Base-by-base conservation (phyloP, 2,888 invertebrate genomes). In the Drosophila cognata region DNA sequence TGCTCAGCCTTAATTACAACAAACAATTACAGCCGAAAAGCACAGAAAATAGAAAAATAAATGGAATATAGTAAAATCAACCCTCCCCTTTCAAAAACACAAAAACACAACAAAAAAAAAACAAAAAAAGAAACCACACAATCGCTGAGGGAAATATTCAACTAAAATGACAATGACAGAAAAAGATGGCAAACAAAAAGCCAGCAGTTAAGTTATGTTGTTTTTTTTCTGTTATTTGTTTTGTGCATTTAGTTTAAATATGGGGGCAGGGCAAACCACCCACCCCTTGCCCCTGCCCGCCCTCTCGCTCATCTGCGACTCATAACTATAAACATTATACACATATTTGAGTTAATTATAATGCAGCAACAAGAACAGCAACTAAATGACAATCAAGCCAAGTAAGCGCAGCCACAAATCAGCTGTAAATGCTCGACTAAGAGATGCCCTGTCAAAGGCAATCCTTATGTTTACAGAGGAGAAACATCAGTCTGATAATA, bases 321-420 rank as follows among this genome's bases (percentile, higher is more conserved):
- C 89, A 82, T 78, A 88, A 79, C 81, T 72, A 86, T 83, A 76
- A 86, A 88, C 90, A 88, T 84, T 77, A 89, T 77, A 84, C 71
- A 89, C 89, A 82, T 84, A 88, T 90, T 88, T 81, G 69, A 79
- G 86, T 90, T 86, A 86, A 87, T 87, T 90, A 90, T 87, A 89
- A 71, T 77, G 79, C 77, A 79, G 66, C 82, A 82, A 61, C 69
- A 67, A 72, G 53, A 64, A 67, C 57, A 43, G 48, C 48, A 51
- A 43, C 18, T 58, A 65, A 59, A 35, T 35, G 31, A 16, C 53
- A 36, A 25, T 25, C 35, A 55, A 35, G 16, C 2, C 21, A 16
- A 68, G 33, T 46, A 43, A 28, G 66, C 76, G 61, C 35, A 43
- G 62, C 11, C 50, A 50, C 1, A 21, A 33, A 31, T 21, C 11